Evolutionary conservation across 1,140 invertebrate genomes (phyloP).

Genomic region (Ceratina australensis): DNA sequence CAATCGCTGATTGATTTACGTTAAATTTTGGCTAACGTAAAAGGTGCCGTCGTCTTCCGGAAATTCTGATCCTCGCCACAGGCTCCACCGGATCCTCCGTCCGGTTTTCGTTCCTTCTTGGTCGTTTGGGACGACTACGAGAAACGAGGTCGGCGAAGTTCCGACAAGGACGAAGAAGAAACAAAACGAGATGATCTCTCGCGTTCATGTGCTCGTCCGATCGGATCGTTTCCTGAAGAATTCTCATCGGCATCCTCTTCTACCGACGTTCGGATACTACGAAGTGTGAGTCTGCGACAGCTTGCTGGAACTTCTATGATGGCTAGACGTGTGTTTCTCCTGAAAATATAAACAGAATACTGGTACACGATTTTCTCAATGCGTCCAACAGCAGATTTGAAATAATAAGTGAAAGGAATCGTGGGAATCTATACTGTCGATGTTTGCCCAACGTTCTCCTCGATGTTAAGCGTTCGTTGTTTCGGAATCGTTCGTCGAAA

Average conservation of each 20-base stretch:
- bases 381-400: not conserved
- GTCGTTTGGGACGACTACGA: not conserved
- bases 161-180: constrained; percentile 9
- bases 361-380: constrained; percentile 27
- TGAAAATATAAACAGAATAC: constrained; percentile 66
- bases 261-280: constrained; percentile 62
- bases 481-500: not conserved
- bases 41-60: constrained; percentile 26
- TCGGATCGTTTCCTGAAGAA: constrained; percentile 8
- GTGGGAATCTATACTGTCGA: too few relatives aligned
- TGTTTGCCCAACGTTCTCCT: too few relatives aligned
- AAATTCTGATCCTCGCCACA: not conserved
- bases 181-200: constrained; percentile 3
- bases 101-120: not conserved
- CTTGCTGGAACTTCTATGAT: constrained; percentile 71
- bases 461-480: not conserved
- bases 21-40: constrained; percentile 54
- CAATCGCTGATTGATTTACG: constrained; percentile 45
- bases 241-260: constrained; percentile 34
- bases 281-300: constrained; percentile 63
- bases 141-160: constrained; percentile 10
- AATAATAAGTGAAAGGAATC: not conserved
- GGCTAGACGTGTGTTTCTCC: constrained; percentile 70
- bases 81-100: not conserved
- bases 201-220: not conserved